Evolutionary conservation across 2,888 invertebrate genomes (phyloP), one percentile per base, ranked within the genome.

Genomic region (Cataglyphis albicans): DNA sequence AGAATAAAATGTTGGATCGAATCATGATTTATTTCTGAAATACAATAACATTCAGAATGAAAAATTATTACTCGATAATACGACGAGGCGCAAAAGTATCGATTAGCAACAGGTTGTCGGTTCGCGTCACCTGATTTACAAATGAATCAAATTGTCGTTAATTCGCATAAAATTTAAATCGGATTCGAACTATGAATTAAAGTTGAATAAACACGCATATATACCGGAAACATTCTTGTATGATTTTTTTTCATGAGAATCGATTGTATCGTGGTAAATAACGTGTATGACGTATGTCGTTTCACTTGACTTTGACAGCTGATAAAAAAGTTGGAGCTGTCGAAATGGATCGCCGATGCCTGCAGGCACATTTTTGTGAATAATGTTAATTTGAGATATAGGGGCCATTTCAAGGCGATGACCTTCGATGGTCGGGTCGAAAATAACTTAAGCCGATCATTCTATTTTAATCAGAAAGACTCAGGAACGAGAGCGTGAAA

Each of bases 321-420:
- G n/a, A 44, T 65, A 10, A 25, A 29, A 29, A 41, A 35, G 41
- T 74, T n/a, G 52, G 29, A 61, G 61, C 32, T 32, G 21, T 44
- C 65, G 25, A 65, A 65, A 21, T 15, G 65, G 41, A 44, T 55
- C 25, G 52, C 21, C 63, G 63, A 74, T 35, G 74, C 21, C n/a
- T 15, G 25, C 25, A 52, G 41, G 38, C 15, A 35, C 2, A 35
- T 48, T 80, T 78, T 80, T 35, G 35, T 12, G 59, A 70, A 70
- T 80, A 68, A 78, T 25, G 70, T 4, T 57, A 68, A 70, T 70
- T 57, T 15, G 67, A 74, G 38, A 35, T 41, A 48, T 48, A 15
- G 41, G 44, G 70, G 35, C 70, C 59, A 70, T 44, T 44, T 80
- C 78, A 70, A 80, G 78, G 70, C 44, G 70, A 44, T 44, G 78